Conservation (phyloP, 2,888 invertebrate genomes). For the Nomada fabriciana region DNA sequence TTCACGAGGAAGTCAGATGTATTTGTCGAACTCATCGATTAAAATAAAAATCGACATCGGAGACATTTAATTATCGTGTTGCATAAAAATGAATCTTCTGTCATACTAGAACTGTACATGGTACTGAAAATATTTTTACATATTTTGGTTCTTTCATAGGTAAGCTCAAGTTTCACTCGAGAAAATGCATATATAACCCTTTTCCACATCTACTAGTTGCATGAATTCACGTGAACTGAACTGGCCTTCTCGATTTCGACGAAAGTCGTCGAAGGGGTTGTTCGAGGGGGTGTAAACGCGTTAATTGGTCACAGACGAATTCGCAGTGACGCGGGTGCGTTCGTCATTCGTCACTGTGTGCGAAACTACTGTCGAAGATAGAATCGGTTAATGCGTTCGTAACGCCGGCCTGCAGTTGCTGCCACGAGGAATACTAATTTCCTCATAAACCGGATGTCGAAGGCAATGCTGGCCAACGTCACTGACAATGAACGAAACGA, state of each 20-base stretch:
- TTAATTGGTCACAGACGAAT: slow-evolving; percentile 18
- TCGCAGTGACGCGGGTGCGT: not conserved
- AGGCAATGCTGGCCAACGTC: slow-evolving; percentile 50
- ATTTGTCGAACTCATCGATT: no score
- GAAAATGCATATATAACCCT: no score
- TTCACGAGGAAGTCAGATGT: no score
- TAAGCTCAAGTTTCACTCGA: not conserved
- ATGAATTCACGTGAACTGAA: not conserved
- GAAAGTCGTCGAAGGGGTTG: not conserved
- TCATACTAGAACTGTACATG: no score
- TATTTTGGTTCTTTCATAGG: no score
- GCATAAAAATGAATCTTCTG: no score
- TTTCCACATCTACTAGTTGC: no score
- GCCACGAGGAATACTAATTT: slow-evolving; percentile 53
- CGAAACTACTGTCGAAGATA: slow-evolving; percentile 43
- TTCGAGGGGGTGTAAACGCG: not conserved
- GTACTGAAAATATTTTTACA: no score
- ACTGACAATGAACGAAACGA: slow-evolving; percentile 44
- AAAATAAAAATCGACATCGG: no score
- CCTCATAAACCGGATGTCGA: slow-evolving; percentile 50
- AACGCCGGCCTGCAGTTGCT: slow-evolving; percentile 13
- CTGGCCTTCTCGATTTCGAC: not conserved
- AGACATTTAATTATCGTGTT: no score
- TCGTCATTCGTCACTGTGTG: slow-evolving; percentile 36
- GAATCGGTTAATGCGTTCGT: slow-evolving; percentile 42